Conservation (phyloP, 2,113 vertebrate species). For the Aleadryas rufinucha region DNA sequence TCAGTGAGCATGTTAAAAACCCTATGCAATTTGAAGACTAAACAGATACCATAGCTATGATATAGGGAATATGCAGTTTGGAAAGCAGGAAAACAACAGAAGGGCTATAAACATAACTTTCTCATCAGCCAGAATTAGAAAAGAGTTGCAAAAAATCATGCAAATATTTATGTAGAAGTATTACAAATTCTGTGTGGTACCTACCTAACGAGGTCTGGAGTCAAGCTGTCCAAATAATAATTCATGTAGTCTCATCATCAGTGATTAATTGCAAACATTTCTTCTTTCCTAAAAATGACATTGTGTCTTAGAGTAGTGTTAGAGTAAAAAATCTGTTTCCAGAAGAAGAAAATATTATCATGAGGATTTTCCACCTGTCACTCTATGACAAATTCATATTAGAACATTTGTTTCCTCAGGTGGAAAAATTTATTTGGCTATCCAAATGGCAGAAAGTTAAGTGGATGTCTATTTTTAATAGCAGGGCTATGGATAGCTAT, state of each 20-base stretch:
- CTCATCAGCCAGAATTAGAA: not conserved
- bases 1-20: not conserved
- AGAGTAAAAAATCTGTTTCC: not conserved
- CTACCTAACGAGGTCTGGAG: not conserved
- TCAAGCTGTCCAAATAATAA: not conserved
- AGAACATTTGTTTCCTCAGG: not conserved
- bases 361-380: not conserved
- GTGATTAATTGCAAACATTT: not conserved
- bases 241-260: not conserved
- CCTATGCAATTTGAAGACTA: not conserved
- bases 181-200: not conserved
- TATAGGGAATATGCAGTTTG: not conserved
- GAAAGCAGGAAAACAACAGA: slow-evolving; percentile 1
- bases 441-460: not conserved
- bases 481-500: not conserved
- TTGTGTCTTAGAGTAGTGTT: not conserved
- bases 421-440: not conserved
- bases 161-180: not conserved
- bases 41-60: not conserved
- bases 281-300: not conserved
- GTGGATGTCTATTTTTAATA: not conserved
- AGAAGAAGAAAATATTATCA: not conserved
- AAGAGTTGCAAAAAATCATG: not conserved
- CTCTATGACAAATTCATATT: not conserved
- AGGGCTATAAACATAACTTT: not conserved